These are phyloP conservation scores for Boulengeromyrus knoepffleri DNA, from an alignment of 2,113 vertebrate genomes.

Conservation along the genomic window DNA sequence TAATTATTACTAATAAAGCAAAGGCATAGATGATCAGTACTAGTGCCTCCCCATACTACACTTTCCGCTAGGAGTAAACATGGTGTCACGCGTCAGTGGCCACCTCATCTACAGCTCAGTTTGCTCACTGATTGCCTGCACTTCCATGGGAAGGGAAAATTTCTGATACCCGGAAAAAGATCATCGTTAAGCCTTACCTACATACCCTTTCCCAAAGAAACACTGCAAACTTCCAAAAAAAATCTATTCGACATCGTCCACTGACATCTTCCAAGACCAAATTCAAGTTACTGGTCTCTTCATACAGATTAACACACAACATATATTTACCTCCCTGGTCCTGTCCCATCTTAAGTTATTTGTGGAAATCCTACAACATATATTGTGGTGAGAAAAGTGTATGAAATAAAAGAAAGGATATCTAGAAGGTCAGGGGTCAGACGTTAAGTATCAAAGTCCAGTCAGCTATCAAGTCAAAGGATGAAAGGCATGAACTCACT, in stretches of 20 bases:
- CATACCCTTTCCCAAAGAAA: background rate
- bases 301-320: background rate
- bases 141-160: background rate
- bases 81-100: background rate
- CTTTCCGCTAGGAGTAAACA: background rate
- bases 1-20: background rate
- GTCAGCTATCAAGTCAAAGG: background rate
- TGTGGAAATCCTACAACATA: background rate
- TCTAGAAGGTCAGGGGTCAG: background rate
- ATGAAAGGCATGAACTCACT: background rate
- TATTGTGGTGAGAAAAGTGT: background rate
- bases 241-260: background rate
- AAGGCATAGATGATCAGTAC: background rate
- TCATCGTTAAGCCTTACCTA: background rate
- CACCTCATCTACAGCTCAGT: background rate
- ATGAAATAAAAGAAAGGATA: background rate
- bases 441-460: background rate
- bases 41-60: background rate
- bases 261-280: slow-evolving; percentile 13
- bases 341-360: background rate
- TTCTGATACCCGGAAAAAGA: background rate
- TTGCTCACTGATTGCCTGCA: background rate
- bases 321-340: background rate
- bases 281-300: background rate
- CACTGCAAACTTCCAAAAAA: background rate